Evolutionary conservation across 1,140 invertebrate species (phyloP), one percentile per base, ranked within the genome.

Genomic region (Ceratitis capitata): DNA sequence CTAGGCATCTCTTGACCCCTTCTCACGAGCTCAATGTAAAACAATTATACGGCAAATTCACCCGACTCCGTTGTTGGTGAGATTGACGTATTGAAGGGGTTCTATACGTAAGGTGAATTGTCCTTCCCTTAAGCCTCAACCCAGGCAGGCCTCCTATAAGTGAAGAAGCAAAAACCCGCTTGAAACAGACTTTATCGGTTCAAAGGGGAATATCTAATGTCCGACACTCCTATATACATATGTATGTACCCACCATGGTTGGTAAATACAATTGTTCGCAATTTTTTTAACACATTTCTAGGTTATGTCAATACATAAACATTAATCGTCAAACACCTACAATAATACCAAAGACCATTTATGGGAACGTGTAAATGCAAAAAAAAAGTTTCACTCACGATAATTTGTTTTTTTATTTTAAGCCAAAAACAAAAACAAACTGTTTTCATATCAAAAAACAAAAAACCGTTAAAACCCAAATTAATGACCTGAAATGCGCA

Each of bases 401-500:
- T 32, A n/a, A 69, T n/a, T 69, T 16, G 61, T 7, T 6, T 7
- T 6, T 39, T 14, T 16, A 19, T n/a, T n/a, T 19, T 32, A 39
- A 16, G 19, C 23, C 4, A 69, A 69, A 69, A 35, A 39, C 12
- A 32, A 32, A 69, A 19, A 35, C n/a, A 53, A 32, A 29, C 14
- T 26, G 9, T 10, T 32, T 69, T 69, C 4, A 69, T n/a, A n/a
- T n/a, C n/a, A n/a, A n/a, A n/a, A n/a, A n/a, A 29, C 16, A n/a
- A 69, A 69, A 69, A 69, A 39, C 61, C 26, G 61, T 69, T 69
- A 69, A n/a, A 69, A 7, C 16, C 61, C 14, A 19, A 69, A 35
- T 69, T 35, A 69, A 39, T 69, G 61, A 69, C 61, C 61, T 16
- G 32, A 69, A 69, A 69, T 69, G 29, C 61, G 32, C 61, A 69